These are phyloP conservation scores for Morus bassanus DNA, from an alignment of 2,797 vertebrate species.

Conservation along the genomic window DNA sequence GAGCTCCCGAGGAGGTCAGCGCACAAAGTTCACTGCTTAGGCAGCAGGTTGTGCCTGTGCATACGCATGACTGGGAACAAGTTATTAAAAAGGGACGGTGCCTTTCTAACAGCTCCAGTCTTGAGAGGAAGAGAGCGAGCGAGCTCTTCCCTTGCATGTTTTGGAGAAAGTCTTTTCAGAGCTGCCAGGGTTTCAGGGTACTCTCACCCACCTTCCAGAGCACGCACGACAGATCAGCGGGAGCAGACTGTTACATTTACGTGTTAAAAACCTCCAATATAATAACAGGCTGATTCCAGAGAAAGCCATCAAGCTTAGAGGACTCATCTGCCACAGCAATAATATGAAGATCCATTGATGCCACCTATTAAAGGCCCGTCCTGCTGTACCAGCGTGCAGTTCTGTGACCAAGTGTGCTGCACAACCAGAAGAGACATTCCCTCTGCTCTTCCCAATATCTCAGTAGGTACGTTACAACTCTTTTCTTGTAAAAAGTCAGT, in stretches of 20 bases:
- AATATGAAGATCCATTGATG: neutral
- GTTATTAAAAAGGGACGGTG: neutral
- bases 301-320: neutral
- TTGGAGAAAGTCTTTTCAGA: neutral
- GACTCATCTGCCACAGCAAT: neutral
- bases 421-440: neutral
- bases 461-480: neutral
- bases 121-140: rapidly evolving
- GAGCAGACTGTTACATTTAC: neutral
- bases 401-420: neutral
- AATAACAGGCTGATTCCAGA: neutral
- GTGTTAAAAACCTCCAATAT: neutral
- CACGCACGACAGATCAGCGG: neutral
- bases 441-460: neutral
- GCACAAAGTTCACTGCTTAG: constrained; percentile 43
- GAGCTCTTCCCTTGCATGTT: neutral
- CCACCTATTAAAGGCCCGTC: neutral
- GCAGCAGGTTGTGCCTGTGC: neutral
- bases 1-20: neutral
- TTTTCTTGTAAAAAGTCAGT: neutral
- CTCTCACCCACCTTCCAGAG: neutral
- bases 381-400: neutral
- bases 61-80: neutral
- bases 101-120: neutral
- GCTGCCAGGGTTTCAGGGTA: neutral